Conservation (phyloP, 2,113 vertebrate species). For the Pomatorhinus ruficollis region DNA sequence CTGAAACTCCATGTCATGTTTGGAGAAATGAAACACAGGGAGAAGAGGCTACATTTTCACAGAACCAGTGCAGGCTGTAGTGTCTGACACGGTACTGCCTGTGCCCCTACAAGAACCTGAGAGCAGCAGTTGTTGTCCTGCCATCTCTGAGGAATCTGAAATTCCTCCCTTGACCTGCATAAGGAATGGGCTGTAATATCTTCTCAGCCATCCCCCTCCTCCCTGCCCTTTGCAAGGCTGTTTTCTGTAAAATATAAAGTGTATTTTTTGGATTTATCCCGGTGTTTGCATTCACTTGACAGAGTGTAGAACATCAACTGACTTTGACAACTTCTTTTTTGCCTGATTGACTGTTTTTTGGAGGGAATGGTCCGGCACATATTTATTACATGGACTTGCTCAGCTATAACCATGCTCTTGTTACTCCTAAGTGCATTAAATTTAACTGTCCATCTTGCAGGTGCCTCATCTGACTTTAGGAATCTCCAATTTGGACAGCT, state of each 20-base stretch:
- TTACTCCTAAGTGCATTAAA: neutral
- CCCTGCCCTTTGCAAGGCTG: neutral
- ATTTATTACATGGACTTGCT: neutral
- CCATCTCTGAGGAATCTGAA: neutral
- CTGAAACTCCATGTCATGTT: neutral
- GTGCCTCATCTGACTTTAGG: neutral
- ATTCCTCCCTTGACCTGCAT: neutral
- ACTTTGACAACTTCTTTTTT: neutral
- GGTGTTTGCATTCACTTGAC: neutral
- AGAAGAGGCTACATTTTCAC: neutral
- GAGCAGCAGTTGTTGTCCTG: neutral
- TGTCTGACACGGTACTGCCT: neutral
- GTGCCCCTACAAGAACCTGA: accelerated
- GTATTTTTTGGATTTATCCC: neutral
- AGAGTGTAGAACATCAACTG: neutral
- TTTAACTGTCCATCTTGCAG: neutral
- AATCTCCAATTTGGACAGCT: neutral
- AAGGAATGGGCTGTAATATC: neutral
- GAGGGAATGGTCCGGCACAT: neutral
- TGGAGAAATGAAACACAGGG: neutral
- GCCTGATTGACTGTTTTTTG: neutral
- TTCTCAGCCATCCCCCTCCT: accelerated
- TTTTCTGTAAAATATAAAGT: neutral
- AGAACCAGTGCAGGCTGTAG: neutral
- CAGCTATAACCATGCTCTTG: neutral